phyloP scores from a whole-genome alignment of 2,797 vertebrate genomes.

The Simalia tracyae region DNA sequence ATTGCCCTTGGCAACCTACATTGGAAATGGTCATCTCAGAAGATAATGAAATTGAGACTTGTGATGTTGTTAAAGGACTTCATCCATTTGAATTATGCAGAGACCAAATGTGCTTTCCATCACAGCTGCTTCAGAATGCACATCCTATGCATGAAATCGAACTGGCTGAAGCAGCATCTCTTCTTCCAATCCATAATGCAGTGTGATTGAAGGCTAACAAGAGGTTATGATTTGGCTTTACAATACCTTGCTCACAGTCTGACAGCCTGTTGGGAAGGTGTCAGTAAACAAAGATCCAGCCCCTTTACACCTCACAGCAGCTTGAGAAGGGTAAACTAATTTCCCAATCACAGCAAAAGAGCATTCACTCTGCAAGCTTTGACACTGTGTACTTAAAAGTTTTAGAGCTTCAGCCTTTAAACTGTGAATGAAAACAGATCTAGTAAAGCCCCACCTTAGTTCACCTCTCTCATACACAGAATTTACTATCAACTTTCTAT shows the following conservation, averaged over 20 bases:
- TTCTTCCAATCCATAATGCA: conserved; percentile 39
- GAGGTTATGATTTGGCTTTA: conserved; percentile 47
- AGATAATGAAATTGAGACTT: conserved; percentile 66
- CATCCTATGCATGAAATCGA: conserved; percentile 32
- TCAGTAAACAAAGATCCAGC: conserved; percentile 58
- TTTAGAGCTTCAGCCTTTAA: not conserved
- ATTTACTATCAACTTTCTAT: not conserved
- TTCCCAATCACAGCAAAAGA: conserved; percentile 10
- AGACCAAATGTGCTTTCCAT: conserved; percentile 55
- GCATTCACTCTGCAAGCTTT: conserved; percentile 17
- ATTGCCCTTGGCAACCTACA: conserved; percentile 55
- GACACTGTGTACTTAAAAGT: not conserved
- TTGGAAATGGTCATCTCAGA: conserved; percentile 52
- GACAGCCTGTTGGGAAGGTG: conserved; percentile 55
- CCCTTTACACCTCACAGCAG: conserved; percentile 59
- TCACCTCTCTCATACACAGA: not conserved
- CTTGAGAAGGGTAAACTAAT: conserved; percentile 63
- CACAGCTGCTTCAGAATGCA: conserved; percentile 54
- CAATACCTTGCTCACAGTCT: not conserved
- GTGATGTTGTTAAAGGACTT: conserved; percentile 56
- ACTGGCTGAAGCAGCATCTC: conserved; percentile 18
- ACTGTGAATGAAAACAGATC: not conserved
- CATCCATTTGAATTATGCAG: conserved; percentile 61
- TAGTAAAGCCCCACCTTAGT: not conserved
- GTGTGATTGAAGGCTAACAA: conserved; percentile 49